These are phyloP conservation scores for Liopterus haemorrhoidalis DNA, from an alignment of 2,888 invertebrate species.

Conservation along the genomic window DNA sequence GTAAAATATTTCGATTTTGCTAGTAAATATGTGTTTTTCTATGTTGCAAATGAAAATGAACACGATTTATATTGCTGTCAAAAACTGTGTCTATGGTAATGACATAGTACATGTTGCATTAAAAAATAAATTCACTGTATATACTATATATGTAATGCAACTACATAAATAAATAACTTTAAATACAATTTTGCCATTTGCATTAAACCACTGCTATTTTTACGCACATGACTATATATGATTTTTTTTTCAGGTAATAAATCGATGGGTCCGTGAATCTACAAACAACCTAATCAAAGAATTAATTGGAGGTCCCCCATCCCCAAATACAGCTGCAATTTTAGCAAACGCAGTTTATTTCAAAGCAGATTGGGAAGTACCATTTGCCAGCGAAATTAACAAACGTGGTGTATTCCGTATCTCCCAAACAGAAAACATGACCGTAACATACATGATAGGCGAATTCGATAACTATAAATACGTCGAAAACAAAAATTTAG, in stretches of 20 bases:
- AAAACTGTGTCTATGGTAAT: too few species aligned
- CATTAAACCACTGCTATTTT: too few species aligned
- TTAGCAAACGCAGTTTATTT: constrained; percentile 48
- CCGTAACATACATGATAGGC: constrained; percentile 39
- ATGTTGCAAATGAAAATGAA: too few species aligned
- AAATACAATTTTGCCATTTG: too few species aligned
- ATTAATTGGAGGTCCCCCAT: constrained; percentile 39
- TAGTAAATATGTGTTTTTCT: too few species aligned
- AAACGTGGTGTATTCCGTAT: constrained; percentile 36
- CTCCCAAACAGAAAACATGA: constrained; percentile 28
- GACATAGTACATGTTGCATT: too few species aligned
- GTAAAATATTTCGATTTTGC: too few species aligned
- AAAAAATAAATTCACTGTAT: too few species aligned
- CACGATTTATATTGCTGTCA: too few species aligned
- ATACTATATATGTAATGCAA: too few species aligned
- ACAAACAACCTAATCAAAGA: constrained; percentile 43
- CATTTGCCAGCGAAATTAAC: constrained; percentile 43
- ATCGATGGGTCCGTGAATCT: constrained; percentile 39
- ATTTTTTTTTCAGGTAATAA: constrained; percentile 36
- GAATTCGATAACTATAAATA: constrained; percentile 40
- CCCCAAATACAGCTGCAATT: constrained; percentile 39
- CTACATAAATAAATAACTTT: too few species aligned
- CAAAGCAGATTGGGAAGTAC: constrained; percentile 45
- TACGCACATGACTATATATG: too few species aligned
- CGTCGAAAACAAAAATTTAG: constrained; percentile 37